These are phyloP conservation scores for Falco columbarius DNA, from an alignment of 2,797 vertebrate species.

Conservation along the genomic window DNA sequence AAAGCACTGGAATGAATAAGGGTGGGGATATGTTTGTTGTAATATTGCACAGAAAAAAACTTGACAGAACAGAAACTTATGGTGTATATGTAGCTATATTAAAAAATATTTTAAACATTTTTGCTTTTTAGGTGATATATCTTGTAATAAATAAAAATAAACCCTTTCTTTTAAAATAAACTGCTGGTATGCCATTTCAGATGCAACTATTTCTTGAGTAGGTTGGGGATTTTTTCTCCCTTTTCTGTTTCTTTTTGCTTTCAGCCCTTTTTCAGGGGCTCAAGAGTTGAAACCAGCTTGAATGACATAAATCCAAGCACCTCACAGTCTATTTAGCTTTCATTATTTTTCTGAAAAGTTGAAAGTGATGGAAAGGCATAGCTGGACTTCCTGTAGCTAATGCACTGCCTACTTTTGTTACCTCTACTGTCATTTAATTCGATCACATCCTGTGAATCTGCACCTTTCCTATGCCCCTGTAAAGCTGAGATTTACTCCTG, in stretches of 20 bases:
- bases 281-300: not conserved
- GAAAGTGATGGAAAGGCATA: not conserved
- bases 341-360: not conserved
- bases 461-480: not conserved
- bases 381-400: not conserved
- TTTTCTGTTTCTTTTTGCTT: not conserved
- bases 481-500: not conserved
- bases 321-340: not conserved
- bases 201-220: not conserved
- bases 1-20: not conserved
- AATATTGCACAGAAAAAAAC: not conserved
- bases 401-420: not conserved
- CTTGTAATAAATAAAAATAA: not conserved
- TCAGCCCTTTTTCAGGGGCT: not conserved
- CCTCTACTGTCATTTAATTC: not conserved
- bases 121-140: not conserved
- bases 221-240: accelerated
- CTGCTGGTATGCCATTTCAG: not conserved
- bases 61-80: not conserved
- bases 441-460: not conserved
- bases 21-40: not conserved
- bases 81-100: not conserved
- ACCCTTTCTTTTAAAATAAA: not conserved
- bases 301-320: not conserved
- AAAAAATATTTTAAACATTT: not conserved